Evolutionary conservation across 2,797 vertebrate genomes (phyloP).

Genomic region (Poecilia velifera): DNA sequence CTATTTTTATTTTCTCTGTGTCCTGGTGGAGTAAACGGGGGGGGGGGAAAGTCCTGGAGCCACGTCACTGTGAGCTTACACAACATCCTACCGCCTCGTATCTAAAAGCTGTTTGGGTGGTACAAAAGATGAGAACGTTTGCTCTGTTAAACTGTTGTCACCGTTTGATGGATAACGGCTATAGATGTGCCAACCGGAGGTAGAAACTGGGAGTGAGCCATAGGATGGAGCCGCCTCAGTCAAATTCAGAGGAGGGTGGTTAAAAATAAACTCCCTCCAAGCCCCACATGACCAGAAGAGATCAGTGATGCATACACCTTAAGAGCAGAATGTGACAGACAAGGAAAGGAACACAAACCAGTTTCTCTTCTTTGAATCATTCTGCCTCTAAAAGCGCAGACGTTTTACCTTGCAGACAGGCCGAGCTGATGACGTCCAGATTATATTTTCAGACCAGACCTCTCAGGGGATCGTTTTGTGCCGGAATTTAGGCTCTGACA

Average conservation of each 20-base stretch:
- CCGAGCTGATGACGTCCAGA: not conserved
- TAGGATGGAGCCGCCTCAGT: conserved; percentile 25
- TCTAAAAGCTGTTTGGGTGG: conserved; percentile 14
- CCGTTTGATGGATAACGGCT: conserved; percentile 25
- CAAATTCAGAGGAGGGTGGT: conserved; percentile 34
- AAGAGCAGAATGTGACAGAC: conserved; percentile 32
- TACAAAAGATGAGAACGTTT: conserved; percentile 10
- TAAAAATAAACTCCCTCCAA: conserved; percentile 54
- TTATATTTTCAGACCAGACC: not conserved
- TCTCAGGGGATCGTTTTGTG: not conserved
- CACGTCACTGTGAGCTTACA: not conserved
- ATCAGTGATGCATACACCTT: conserved; percentile 50
- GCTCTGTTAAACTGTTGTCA: conserved; percentile 18
- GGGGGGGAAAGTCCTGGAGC: not conserved
- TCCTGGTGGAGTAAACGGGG: not conserved
- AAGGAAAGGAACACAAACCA: conserved; percentile 15
- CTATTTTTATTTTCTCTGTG: not conserved
- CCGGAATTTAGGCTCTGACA: conserved; percentile 1
- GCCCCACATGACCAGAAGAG: conserved; percentile 40
- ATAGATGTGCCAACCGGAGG: conserved; percentile 2
- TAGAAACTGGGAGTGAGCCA: conserved; percentile 26
- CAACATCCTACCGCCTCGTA: not conserved
- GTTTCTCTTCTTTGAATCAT: conserved; percentile 18
- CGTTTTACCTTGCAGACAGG: conserved; percentile 10
- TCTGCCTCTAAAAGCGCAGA: not conserved